A percentile compares a stretch with the other conserved stretches of the same genome.
phyloP scores from a whole-genome alignment of 2,888 invertebrate genomes.

The Dromius quadrimaculatus region DNA sequence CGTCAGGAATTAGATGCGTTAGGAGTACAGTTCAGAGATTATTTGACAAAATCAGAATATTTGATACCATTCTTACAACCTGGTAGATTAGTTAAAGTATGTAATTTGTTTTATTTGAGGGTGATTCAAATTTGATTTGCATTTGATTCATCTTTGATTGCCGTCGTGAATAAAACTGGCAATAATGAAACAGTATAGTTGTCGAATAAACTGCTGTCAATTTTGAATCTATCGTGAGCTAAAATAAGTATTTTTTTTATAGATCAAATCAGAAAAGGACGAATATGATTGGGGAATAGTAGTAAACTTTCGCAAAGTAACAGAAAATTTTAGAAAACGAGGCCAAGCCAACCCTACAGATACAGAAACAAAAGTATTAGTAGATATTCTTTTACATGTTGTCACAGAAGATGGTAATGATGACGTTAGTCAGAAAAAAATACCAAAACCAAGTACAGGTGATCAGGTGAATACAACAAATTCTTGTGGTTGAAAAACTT shows the following conservation, averaged over 20 bases:
- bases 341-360: constrained; percentile 69
- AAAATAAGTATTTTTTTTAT: constrained; percentile 54
- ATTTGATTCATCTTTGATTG: constrained; percentile 37
- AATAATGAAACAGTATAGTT: constrained; percentile 19
- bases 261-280: constrained; percentile 85
- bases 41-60: constrained; percentile 87
- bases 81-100: constrained; percentile 91
- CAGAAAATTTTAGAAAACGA: constrained; percentile 58
- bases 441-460: constrained; percentile 78
- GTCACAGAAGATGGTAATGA: constrained; percentile 72
- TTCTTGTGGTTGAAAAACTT: neutral
- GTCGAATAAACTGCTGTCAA: neutral
- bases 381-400: constrained; percentile 88
- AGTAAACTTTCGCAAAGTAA: constrained; percentile 82
- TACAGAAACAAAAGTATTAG: constrained; percentile 75
- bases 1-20: constrained; percentile 83
- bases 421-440: constrained; percentile 61
- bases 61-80: constrained; percentile 94
- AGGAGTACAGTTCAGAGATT: constrained; percentile 80
- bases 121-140: too few species aligned
- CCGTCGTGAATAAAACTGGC: neutral
- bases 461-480: constrained; percentile 68
- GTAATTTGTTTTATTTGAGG: too few species aligned
- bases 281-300: constrained; percentile 98
- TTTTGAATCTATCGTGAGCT: too few species aligned